Conservation (phyloP, 2,113 vertebrate species). For the Mus pahari region DNA sequence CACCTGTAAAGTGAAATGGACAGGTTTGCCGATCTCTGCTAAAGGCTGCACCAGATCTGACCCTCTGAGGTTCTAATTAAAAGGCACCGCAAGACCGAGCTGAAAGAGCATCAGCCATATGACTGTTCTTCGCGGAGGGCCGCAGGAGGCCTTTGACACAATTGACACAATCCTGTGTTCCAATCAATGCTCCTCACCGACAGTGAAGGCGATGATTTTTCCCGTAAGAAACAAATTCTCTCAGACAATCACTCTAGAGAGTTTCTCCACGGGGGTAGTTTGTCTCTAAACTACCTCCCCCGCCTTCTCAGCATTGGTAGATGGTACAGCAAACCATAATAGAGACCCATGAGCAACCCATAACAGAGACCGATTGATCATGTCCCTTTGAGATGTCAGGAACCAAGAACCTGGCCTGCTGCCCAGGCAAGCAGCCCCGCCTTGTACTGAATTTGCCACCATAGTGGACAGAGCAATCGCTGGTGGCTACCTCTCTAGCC, state of each 20-base stretch:
- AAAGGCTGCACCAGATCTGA: neutral
- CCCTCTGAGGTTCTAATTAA: slow-evolving; percentile 48
- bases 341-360: slow-evolving; percentile 20
- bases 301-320: neutral
- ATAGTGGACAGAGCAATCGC: slow-evolving; percentile 13
- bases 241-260: neutral
- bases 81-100: slow-evolving; percentile 42
- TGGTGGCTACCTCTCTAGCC: slow-evolving; percentile 55
- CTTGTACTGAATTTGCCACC: slow-evolving; percentile 44
- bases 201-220: slow-evolving; percentile 8
- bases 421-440: slow-evolving; percentile 65
- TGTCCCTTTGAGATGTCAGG: slow-evolving; percentile 49
- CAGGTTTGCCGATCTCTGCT: neutral
- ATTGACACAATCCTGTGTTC: slow-evolving; percentile 40
- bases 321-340: slow-evolving; percentile 20
- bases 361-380: slow-evolving; percentile 45
- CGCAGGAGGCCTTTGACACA: slow-evolving; percentile 26
- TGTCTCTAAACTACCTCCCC: neutral
- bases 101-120: neutral
- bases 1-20: neutral
- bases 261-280: slow-evolving; percentile 27
- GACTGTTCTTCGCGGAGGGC: neutral
- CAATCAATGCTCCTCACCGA: slow-evolving; percentile 36
- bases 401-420: slow-evolving; percentile 43
- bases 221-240: slow-evolving; percentile 38